Conservation (phyloP, 2,888 invertebrate genomes). For the Linyphia triangularis region DNA sequence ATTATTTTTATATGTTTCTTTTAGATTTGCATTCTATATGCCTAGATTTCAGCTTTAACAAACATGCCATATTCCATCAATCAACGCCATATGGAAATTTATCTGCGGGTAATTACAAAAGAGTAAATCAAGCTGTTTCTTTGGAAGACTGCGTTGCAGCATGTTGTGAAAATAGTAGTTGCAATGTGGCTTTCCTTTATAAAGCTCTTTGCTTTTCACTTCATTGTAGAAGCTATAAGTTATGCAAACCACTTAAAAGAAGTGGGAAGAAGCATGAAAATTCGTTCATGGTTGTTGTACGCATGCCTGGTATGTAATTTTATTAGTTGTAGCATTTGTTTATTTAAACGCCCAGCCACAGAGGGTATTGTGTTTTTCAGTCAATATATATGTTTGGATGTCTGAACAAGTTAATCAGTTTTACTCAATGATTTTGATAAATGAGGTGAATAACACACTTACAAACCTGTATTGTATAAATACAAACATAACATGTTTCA, state of each 20-base stretch:
- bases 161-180: neutral
- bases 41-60: no score
- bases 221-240: constrained; percentile 74
- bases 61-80: constrained; percentile 28
- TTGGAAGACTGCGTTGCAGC: constrained; percentile 81
- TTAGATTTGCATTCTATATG: no score
- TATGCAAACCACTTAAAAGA: constrained; percentile 76
- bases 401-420: no score
- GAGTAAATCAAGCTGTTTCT: constrained; percentile 39
- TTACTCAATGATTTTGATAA: no score
- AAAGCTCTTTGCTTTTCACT: constrained; percentile 85
- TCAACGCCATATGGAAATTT: constrained; percentile 74
- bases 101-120: constrained; percentile 63
- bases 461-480: neutral
- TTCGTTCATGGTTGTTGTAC: constrained; percentile 76
- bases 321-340: neutral
- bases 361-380: neutral
- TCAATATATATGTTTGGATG: neutral
- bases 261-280: constrained; percentile 76
- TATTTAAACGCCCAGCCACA: neutral
- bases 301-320: constrained; percentile 63
- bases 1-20: no score
- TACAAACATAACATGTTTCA: no score
- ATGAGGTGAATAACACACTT: no score
- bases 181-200: constrained; percentile 84